phyloP scores from a whole-genome alignment of 1,140 invertebrate genomes.

The Zaprionus inermis region DNA sequence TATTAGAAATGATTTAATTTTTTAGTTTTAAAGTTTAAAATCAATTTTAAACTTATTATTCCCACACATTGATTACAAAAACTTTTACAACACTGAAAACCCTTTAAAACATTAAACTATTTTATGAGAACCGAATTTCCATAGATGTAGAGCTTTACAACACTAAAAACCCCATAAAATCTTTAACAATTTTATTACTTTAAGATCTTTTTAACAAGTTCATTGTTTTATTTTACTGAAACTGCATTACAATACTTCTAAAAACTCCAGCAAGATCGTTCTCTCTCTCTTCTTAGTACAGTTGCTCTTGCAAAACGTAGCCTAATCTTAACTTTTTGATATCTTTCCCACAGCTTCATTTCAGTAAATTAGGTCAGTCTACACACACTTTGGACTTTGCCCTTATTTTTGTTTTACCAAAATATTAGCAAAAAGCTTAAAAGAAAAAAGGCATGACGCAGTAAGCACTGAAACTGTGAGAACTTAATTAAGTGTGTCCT shows the following conservation, averaged over 20 bases:
- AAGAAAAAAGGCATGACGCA: background rate
- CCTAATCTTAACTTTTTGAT: background rate
- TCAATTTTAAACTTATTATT: no score
- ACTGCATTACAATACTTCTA: background rate
- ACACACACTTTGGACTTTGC: background rate
- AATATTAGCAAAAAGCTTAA: background rate
- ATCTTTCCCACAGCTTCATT: conserved; percentile 1
- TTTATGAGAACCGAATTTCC: no score
- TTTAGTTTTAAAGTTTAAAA: no score
- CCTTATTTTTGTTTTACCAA: background rate
- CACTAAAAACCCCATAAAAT: no score
- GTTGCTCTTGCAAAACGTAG: background rate
- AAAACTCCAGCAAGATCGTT: background rate
- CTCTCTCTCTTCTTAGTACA: background rate
- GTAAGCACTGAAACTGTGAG: background rate
- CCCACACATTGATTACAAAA: no score
- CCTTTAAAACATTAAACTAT: no score
- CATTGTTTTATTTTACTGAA: no score
- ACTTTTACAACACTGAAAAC: no score
- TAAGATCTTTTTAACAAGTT: no score
- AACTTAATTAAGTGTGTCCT: background rate
- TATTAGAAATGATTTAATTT: no score
- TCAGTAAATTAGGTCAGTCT: background rate
- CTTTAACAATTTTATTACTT: no score
- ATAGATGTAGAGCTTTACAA: no score